phyloP scores from a whole-genome alignment of 2,113 vertebrate genomes.

The Mastomys natalensis region DNA sequence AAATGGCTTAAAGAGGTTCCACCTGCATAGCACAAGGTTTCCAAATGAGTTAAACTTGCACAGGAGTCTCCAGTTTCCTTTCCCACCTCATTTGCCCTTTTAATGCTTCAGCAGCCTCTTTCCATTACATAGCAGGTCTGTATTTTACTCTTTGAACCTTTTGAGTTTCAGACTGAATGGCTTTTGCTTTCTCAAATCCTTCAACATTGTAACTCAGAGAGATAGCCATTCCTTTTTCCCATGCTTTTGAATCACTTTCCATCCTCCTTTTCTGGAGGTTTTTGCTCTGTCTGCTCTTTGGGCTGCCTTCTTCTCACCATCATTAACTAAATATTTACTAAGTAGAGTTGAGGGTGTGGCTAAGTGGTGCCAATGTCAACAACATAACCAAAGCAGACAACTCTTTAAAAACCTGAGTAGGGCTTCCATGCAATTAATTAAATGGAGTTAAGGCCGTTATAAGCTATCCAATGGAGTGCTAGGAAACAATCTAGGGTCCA shows the following conservation, averaged over 20 bases:
- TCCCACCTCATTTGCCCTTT: background rate
- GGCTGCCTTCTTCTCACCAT: too few relatives aligned
- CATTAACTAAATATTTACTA: too few relatives aligned
- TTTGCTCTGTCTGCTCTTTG: too few relatives aligned
- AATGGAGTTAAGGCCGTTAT: background rate
- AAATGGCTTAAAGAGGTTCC: background rate
- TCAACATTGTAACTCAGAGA: slow-evolving; percentile 19
- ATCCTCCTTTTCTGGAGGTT: too few relatives aligned
- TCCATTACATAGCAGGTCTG: background rate
- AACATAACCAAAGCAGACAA: too few relatives aligned
- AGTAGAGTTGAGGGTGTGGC: too few relatives aligned
- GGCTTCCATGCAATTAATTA: too few relatives aligned
- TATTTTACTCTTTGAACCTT: background rate
- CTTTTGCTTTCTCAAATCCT: background rate
- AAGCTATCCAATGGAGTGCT: background rate
- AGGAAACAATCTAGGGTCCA: background rate
- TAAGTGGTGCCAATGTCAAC: too few relatives aligned
- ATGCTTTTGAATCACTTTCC: too few relatives aligned
- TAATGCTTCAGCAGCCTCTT: background rate
- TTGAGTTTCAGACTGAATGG: background rate
- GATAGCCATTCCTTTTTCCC: too few relatives aligned
- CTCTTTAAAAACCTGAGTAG: too few relatives aligned
- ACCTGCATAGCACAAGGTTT: background rate
- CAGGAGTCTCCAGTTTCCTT: background rate
- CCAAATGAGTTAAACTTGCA: background rate